Evolutionary conservation across 2,797 vertebrate species (phyloP), one percentile per base, ranked within the genome.

Genomic region (Pseudochaenichthys georgianus): DNA sequence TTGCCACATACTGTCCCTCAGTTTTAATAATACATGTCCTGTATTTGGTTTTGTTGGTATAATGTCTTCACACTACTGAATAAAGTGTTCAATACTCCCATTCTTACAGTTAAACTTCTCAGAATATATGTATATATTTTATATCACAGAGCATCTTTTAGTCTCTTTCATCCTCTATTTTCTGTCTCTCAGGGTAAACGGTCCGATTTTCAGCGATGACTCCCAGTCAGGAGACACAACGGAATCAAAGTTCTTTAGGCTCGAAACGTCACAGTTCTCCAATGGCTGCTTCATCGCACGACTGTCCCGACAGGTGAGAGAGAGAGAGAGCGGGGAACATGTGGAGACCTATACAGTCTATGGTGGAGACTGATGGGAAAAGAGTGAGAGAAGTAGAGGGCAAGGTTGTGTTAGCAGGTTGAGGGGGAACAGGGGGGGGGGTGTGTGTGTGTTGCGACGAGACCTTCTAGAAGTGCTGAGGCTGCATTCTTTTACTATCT

Each of bases 211-310:
- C 72, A 81, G 88, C 0, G 84, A 82, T 0, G 65, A 87, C 51
- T 28, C 72, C 0, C 58, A 64, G 3, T 58, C 89, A 46, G 83
- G 67, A 64, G 80, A 77, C 52, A 9, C 76, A 2, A 2, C 72
- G 0, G 83, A 91, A 38, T 81, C 88, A 64, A 90, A 68, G 69
- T 97, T 96, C 90, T 96, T 98, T 92, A 95, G 88, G 83, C 78
- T 94, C 7, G 89, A 96, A 58, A 94, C 95, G 9, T 97, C 96
- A 0, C 88, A 94, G 71, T 72, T 90, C 86, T 95, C 93, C 79
- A 97, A 97, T 60, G 95, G 96, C 81, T 99, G 96, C 90, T 99
- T 99, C 82, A 62, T 98, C 15, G 96, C 97, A 41, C 78, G 97
- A 76, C 86, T 99, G 81, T 94, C 93, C 80, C 93, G 96, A 89